These are phyloP conservation scores for Physella acuta DNA, from an alignment of 1,140 invertebrate species.

Conservation along the genomic window DNA sequence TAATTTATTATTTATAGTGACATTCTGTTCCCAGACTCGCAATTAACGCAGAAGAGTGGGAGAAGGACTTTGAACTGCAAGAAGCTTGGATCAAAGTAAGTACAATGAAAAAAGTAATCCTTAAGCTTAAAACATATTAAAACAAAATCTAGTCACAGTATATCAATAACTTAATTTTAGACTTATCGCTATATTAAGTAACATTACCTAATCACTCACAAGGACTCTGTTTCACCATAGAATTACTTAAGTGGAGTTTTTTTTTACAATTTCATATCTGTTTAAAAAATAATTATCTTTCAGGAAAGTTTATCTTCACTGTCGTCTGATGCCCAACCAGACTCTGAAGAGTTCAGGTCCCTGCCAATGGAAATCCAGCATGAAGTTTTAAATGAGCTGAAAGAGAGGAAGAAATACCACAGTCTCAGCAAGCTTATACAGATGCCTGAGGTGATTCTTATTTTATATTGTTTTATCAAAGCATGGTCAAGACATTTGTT, in stretches of 20 bases:
- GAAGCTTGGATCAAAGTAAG: slow-evolving; percentile 23
- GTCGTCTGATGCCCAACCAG: slow-evolving; percentile 78
- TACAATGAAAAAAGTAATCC: no score
- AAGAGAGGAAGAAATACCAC: slow-evolving; percentile 85
- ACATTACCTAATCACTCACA: no score
- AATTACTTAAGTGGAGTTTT: no score
- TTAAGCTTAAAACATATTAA: no score
- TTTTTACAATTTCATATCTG: not conserved
- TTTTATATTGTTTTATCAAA: no score
- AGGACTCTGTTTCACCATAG: no score
- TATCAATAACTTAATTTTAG: no score
- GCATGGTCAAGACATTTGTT: no score
- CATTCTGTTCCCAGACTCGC: slow-evolving; percentile 60
- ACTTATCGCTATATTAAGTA: no score
- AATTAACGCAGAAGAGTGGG: slow-evolving; percentile 69
- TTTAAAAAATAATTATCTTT: slow-evolving; percentile 13
- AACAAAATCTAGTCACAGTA: no score
- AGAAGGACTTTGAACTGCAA: slow-evolving; percentile 26
- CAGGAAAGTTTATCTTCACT: slow-evolving; percentile 63
- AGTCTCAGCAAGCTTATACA: slow-evolving; percentile 83
- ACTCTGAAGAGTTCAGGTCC: slow-evolving; percentile 75
- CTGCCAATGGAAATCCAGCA: slow-evolving; percentile 86
- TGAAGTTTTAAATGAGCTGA: slow-evolving; percentile 88
- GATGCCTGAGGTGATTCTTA: slow-evolving; percentile 76
- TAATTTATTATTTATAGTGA: not conserved